Conservation (phyloP, 2,113 vertebrate genomes). For the Struthio camelus region DNA sequence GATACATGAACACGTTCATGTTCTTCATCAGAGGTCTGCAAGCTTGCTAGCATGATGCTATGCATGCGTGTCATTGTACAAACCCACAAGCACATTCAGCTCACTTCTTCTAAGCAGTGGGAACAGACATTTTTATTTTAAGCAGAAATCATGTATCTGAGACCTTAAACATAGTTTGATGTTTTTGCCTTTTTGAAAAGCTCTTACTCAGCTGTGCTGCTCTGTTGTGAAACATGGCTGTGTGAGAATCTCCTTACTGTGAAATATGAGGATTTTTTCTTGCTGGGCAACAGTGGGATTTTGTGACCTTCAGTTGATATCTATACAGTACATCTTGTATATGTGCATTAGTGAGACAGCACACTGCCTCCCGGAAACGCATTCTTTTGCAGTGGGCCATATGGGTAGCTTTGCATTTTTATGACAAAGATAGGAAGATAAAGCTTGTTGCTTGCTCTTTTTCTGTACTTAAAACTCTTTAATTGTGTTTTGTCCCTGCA, state of each 20-base stretch:
- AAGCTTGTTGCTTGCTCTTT: slow-evolving; percentile 29
- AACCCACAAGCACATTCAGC: slow-evolving; percentile 6
- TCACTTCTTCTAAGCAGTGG: neutral
- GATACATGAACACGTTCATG: neutral
- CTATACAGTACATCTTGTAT: slow-evolving; percentile 42
- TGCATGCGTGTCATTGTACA: neutral
- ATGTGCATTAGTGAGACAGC: neutral
- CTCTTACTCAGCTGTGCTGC: slow-evolving; percentile 38
- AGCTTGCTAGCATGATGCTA: neutral
- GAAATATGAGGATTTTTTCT: neutral
- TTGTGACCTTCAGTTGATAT: slow-evolving; percentile 45
- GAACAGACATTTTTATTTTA: slow-evolving; percentile 23
- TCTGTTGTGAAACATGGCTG: slow-evolving; percentile 32
- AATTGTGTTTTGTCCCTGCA: slow-evolving; percentile 3
- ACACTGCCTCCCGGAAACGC: slow-evolving; percentile 58
- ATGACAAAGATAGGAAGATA: slow-evolving; percentile 62
- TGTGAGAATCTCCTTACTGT: slow-evolving; percentile 30
- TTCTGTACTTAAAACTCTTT: slow-evolving; percentile 23
- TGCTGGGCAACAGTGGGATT: slow-evolving; percentile 29
- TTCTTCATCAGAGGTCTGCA: neutral
- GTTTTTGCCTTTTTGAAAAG: slow-evolving; percentile 26
- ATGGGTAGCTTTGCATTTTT: slow-evolving; percentile 57
- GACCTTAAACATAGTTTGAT: slow-evolving; percentile 21
- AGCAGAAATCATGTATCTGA: neutral
- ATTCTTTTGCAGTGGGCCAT: slow-evolving; percentile 63